Base-by-base conservation (phyloP, 30 jellyfish, hydroid and myxozoan genomes). In the Aurelia aurita region DNA sequence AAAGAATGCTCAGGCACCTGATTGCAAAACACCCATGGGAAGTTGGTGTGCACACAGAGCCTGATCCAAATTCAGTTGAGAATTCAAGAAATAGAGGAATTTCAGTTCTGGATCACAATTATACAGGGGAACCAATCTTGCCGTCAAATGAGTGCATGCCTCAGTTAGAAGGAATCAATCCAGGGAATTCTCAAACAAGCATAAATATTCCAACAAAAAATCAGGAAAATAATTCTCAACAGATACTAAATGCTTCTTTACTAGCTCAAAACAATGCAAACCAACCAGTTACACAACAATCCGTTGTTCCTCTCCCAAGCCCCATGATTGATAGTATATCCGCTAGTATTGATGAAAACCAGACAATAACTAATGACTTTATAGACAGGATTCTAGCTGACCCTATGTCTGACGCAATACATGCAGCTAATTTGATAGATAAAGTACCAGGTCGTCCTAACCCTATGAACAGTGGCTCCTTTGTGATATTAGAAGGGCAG, bases 71-170 rank as follows among this genome's bases (percentile, higher is more conserved):
- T 10, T 35, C 68, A 1, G 82, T 44, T 15, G 82, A 43, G 57
- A 45, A 45, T 14, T 71, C 68, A 11, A 58, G 49, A 0, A 71
- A 71, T 14, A 58, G 82, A 45, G 55, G 45, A 18, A 15, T 29
- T 71, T 71, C 82, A 14, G 82, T 71, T n/a, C 34, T 71, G 21
- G 82, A 71, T 71, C 82, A 71, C 28, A 71, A 64, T 49, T 71
- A 71, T 34, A 46, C 45, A 13, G 29, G 4, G 25, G 29, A 55
- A 6, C 67, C 31, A 55, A 22, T 22, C 6, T 22, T 22, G 29
- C 67, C 67, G 2, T 55, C 67, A 55, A 55, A 55, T 19, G 67
- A 55, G 25, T 55, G 67, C 12, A 55, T 55, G 67, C 67, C 67
- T 4, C 14, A 1, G 11, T 39, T 39, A 9, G 67, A 55, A 13